Evolutionary conservation across 2,797 vertebrate species (phyloP).

Genomic region (Mus minutoides): DNA sequence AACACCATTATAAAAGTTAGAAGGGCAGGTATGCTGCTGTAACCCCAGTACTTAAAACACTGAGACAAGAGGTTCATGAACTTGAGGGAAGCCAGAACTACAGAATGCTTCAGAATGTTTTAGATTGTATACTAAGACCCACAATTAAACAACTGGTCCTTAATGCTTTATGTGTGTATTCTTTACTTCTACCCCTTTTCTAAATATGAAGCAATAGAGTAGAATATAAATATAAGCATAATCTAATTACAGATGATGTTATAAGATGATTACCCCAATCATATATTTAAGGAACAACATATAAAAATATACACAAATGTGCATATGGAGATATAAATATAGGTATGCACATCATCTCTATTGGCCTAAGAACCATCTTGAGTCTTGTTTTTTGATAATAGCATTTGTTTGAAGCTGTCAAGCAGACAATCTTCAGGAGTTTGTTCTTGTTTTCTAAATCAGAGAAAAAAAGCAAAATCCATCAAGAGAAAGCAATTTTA

Average conservation of each 20-base stretch:
- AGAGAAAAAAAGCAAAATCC: slow-evolving; percentile 64
- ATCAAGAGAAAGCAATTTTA: slow-evolving; percentile 69
- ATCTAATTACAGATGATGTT: slow-evolving; percentile 5
- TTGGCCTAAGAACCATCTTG: neutral
- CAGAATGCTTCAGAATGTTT: neutral
- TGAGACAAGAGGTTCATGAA: neutral
- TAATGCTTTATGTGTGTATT: neutral
- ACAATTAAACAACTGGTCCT: neutral
- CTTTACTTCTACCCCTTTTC: neutral
- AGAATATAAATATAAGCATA: neutral
- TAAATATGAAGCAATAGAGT: neutral
- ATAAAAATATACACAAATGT: neutral
- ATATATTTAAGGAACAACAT: neutral
- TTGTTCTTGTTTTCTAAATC: slow-evolving; percentile 62
- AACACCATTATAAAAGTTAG: neutral
- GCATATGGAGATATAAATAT: neutral
- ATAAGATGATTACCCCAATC: neutral
- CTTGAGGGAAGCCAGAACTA: neutral
- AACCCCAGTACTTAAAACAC: neutral
- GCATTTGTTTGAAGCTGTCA: slow-evolving; percentile 52
- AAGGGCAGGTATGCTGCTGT: neutral
- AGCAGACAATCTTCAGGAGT: slow-evolving; percentile 45
- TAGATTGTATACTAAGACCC: neutral
- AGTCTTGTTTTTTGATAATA: neutral
- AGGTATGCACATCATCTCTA: neutral